Evolutionary conservation across 2,113 vertebrate species (phyloP), one percentile per base, ranked within the genome.

Genomic region (Sinocyclocheilus grahami): DNA sequence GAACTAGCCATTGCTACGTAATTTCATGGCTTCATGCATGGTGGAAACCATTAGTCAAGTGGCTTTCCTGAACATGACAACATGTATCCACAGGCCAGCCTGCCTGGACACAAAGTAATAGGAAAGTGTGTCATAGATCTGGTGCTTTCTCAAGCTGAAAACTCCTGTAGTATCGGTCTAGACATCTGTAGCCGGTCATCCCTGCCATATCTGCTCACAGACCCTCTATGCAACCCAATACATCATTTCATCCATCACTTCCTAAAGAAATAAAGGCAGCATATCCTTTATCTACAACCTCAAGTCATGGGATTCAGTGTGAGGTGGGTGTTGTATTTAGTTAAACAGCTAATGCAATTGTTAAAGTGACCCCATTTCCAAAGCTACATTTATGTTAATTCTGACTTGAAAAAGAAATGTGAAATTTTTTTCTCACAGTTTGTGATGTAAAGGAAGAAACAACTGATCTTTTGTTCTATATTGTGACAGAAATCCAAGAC

Each of bases 11-110:
- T 30, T 20, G 46, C 63, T 12, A 51, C 0, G 22, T 60, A 60
- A 84, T 84, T 84, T 74, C 65, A 83, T 83, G 65, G 63, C 42
- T 71, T n/a, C 20, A 58, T 74, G 53, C 69, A 71, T 74, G 67
- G 33, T 27, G 65, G 20, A 83, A 83, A 84, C 30, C 33, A 42
- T 84, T 42, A 58, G 51, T 74, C 30, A 74, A 84, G 33, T 55
- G 69, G 51, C 11, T 74, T 84, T 22, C 22, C 30, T n/a, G 48
- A 55, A 83, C 20, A 51, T 72, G 82, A 55, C 60, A 82, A 82
- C 30, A 55, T 83, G 58, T 74, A 83, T 74, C 18, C 48, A 53
- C 24, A 83, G 30, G 46, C 24, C 48, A 83, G 33, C 20, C 58
- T 2, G 13, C 13, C 39, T 81, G 16, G 39, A 67, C n/a, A 81